These are phyloP conservation scores for Micronisus gabar DNA, from an alignment of 2,113 vertebrate genomes.

Conservation along the genomic window DNA sequence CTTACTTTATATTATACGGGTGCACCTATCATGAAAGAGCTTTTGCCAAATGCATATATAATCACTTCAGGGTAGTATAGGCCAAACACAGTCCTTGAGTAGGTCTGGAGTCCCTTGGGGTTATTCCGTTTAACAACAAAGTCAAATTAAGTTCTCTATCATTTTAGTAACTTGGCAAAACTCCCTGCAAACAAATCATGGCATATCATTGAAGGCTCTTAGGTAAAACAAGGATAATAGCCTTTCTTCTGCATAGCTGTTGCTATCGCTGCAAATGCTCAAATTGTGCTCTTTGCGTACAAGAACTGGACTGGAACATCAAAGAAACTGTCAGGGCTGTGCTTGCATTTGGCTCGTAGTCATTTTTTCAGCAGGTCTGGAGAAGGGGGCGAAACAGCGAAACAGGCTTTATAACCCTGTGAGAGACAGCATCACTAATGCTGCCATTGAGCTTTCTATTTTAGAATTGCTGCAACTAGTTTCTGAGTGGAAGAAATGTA, in stretches of 20 bases:
- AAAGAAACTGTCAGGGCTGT: not conserved
- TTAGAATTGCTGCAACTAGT: not conserved
- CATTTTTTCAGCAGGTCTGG: not conserved
- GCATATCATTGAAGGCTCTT: not conserved
- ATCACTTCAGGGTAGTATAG: not conserved
- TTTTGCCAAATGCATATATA: not conserved
- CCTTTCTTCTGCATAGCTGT: not conserved
- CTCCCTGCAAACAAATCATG: not conserved
- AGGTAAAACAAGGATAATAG: not conserved
- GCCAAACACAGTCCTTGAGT: not conserved
- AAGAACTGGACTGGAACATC: not conserved
- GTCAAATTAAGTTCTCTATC: not conserved
- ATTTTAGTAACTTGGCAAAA: not conserved
- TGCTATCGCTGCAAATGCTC: not conserved
- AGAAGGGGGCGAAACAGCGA: not conserved
- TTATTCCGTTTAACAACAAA: not conserved
- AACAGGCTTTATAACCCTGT: not conserved
- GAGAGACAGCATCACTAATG: not conserved
- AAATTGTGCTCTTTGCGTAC: not conserved
- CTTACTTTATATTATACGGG: not conserved
- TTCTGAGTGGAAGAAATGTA: not conserved
- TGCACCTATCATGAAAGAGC: not conserved
- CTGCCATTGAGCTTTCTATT: not conserved
- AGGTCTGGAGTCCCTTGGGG: not conserved
- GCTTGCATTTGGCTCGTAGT: not conserved